Percentiles rank a stretch among this genome's conserved stretches.
phyloP scores from a whole-genome alignment of 2,113 vertebrate genomes.

The Rhipidura dahli region DNA sequence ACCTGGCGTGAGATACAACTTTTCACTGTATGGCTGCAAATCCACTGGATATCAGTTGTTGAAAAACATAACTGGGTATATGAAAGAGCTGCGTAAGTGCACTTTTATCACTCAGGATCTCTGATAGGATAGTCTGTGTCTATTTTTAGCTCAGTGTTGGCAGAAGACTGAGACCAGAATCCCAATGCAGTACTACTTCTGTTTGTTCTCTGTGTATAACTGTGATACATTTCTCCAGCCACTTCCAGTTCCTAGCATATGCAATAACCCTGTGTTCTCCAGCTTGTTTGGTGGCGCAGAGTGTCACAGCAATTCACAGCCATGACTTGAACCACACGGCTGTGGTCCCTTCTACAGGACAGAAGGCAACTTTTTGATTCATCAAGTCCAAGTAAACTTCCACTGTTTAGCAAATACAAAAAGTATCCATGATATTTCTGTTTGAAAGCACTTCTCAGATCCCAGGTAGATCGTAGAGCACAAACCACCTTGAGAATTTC shows the following conservation, averaged over 20 bases:
- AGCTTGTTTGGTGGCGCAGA: not conserved
- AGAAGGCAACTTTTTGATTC: not conserved
- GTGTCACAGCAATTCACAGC: not conserved
- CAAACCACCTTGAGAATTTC: not conserved
- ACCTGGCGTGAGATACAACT: slow-evolving; percentile 68
- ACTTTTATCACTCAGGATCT: not conserved
- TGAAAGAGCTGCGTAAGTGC: slow-evolving; percentile 76
- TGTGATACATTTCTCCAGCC: not conserved
- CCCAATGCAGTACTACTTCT: not conserved
- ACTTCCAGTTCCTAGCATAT: not conserved
- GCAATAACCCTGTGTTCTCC: not conserved
- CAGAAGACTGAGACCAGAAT: not conserved
- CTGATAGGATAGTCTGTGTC: not conserved
- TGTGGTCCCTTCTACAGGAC: not conserved
- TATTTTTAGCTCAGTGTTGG: not conserved
- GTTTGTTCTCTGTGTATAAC: not conserved
- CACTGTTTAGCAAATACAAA: not conserved
- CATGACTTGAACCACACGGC: not conserved
- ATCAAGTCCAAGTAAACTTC: not conserved
- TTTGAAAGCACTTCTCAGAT: not conserved
- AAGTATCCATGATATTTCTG: not conserved
- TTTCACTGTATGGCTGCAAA: slow-evolving; percentile 76
- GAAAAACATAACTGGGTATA: slow-evolving; percentile 70
- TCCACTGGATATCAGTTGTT: slow-evolving; percentile 72
- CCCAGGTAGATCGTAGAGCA: not conserved